Evolutionary conservation across 35 echinoderm and acorn worm species (phyloP).

Genomic region (Lytechinus pictus): DNA sequence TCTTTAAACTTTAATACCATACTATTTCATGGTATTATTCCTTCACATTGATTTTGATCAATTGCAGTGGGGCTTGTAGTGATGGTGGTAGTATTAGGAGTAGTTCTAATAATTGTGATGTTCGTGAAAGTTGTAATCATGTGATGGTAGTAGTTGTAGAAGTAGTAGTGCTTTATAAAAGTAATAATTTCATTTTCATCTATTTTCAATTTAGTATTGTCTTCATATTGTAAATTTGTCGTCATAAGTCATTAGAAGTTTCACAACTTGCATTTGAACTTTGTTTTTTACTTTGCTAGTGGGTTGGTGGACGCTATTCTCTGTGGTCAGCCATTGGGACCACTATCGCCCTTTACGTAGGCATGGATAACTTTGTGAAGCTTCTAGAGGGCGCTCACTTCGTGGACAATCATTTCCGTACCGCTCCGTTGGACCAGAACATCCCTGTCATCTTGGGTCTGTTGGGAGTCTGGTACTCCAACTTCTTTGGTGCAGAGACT

Average conservation of each 20-base stretch:
- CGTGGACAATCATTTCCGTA: conserved; percentile 91
- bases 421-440: conserved; percentile 86
- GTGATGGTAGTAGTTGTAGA: neutral
- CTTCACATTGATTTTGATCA: neutral
- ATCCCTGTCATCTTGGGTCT: conserved; percentile 86
- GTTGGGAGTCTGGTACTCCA: conserved; percentile 96
- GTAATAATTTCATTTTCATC: no score
- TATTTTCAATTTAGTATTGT: no score
- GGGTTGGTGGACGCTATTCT: conserved; percentile 98
- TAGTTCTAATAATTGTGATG: neutral
- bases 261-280: no score
- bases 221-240: no score
- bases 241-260: no score
- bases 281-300: conserved; percentile 47
- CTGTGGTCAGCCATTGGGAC: conserved; percentile 97
- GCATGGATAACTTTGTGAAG: conserved; percentile 92
- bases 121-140: neutral
- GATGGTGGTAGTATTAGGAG: no score
- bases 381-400: conserved; percentile 91
- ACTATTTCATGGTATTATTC: no score
- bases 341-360: conserved; percentile 92
- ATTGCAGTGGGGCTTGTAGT: no score
- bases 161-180: neutral
- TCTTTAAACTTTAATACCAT: neutral
- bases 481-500: conserved; percentile 96